Evolutionary conservation across 2,113 vertebrate species (phyloP).

Genomic region (Rhinolophus sinicus): DNA sequence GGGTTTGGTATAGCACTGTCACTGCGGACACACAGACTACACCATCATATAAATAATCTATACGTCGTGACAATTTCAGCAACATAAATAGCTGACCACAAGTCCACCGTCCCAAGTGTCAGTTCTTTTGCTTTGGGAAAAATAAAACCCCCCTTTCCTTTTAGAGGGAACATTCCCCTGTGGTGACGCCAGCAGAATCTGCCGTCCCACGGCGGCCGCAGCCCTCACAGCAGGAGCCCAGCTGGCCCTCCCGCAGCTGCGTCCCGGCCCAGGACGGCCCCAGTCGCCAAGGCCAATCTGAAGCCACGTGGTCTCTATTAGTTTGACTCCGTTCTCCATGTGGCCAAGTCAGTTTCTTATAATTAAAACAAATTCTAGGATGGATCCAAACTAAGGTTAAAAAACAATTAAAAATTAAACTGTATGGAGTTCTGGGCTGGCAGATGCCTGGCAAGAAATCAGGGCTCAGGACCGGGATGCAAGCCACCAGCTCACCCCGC

Average conservation of each 20-base stretch:
- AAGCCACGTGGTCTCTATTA: not conserved
- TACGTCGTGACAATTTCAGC: fast-evolving
- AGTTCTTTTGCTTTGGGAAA: not conserved
- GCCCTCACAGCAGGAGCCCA: not conserved
- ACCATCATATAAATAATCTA: fast-evolving
- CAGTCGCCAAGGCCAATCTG: fast-evolving
- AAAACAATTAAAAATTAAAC: not conserved
- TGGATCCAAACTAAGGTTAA: not conserved
- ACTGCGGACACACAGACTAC: not conserved
- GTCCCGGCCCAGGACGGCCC: fast-evolving
- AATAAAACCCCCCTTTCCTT: not conserved
- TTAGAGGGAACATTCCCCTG: not conserved
- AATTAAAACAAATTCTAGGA: not conserved
- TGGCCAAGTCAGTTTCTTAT: not conserved
- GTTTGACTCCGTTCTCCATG: too few species aligned
- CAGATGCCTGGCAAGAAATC: not conserved
- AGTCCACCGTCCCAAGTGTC: fast-evolving
- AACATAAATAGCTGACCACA: not conserved
- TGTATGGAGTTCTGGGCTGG: not conserved
- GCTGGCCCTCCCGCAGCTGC: fast-evolving
- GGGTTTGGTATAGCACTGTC: fast-evolving
- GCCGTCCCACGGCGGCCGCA: fast-evolving
- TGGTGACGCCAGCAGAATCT: fast-evolving
- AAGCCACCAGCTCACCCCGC: too few species aligned
- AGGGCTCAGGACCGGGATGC: not conserved